phyloP scores from a whole-genome alignment of 1,140 invertebrate species.

The Oscheius sp. region DNA sequence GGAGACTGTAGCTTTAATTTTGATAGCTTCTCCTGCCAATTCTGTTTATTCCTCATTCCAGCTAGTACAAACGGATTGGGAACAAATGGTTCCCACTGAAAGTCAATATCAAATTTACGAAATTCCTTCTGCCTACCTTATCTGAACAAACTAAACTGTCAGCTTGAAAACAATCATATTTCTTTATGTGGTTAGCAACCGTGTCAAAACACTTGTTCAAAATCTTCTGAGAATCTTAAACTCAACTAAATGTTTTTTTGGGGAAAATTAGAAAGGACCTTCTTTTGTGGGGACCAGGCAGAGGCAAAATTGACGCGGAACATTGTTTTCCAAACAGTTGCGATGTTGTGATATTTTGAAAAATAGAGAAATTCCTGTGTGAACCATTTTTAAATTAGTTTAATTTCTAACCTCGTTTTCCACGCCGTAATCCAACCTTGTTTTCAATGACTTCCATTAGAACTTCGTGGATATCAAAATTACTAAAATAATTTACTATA shows the following conservation, averaged over 20 bases:
- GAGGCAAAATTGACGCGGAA: neutral
- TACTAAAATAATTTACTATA: neutral
- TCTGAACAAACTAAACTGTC: neutral
- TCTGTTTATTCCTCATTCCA: neutral
- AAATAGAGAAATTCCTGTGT: neutral
- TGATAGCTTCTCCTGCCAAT: too few relatives aligned
- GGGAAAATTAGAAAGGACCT: too few relatives aligned
- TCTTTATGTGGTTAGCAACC: neutral
- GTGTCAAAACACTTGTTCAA: neutral
- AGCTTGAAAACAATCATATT: neutral
- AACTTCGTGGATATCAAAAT: constrained; percentile 1
- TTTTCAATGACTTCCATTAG: neutral
- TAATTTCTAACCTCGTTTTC: neutral
- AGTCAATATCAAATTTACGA: neutral
- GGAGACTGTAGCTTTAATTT: too few relatives aligned
- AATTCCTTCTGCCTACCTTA: neutral
- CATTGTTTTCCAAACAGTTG: neutral
- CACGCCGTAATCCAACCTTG: neutral
- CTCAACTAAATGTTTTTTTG: neutral
- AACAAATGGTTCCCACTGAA: neutral
- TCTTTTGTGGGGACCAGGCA: neutral
- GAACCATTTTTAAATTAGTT: neutral
- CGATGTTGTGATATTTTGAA: neutral
- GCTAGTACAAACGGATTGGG: neutral
- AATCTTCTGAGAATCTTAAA: neutral